Percentiles rank a stretch among this genome's conserved stretches.
phyloP scores from a whole-genome alignment of 2,797 vertebrate genomes.

The Avahi laniger region DNA sequence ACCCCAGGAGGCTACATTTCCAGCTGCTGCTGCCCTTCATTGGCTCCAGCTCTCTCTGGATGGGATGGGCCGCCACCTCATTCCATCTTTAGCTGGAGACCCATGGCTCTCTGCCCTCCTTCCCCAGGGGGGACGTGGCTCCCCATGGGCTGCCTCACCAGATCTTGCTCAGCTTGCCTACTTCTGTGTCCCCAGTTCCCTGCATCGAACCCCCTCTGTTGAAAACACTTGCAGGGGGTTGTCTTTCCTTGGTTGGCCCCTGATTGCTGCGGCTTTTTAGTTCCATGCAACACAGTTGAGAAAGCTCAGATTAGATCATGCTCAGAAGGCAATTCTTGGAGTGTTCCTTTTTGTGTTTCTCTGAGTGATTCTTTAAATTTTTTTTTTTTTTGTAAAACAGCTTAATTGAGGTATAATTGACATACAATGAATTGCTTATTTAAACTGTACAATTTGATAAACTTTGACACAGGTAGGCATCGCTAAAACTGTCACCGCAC shows the following conservation, averaged over 20 bases:
- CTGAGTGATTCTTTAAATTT: neutral
- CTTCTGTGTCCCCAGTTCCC: neutral
- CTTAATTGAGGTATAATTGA: neutral
- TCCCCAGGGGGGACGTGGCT: neutral
- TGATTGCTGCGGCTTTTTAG: neutral
- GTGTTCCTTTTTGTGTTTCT: neutral
- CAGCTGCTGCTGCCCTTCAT: neutral
- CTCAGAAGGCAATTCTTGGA: neutral
- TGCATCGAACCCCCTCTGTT: neutral
- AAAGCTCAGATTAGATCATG: neutral
- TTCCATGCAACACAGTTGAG: neutral
- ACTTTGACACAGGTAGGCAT: neutral
- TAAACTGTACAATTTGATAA: neutral
- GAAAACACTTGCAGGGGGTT: neutral
- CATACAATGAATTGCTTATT: neutral
- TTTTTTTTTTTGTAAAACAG: neutral
- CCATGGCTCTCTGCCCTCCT: neutral
- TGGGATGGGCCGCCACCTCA: neutral
- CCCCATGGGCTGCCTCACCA: fast-evolving
- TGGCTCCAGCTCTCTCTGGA: neutral
- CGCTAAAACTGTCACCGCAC: neutral
- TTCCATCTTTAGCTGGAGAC: neutral
- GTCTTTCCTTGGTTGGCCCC: neutral
- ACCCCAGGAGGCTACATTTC: neutral
- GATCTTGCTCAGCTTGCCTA: neutral